Conservation (phyloP, 2,888 invertebrate species). For the Entomobrya proxima region DNA sequence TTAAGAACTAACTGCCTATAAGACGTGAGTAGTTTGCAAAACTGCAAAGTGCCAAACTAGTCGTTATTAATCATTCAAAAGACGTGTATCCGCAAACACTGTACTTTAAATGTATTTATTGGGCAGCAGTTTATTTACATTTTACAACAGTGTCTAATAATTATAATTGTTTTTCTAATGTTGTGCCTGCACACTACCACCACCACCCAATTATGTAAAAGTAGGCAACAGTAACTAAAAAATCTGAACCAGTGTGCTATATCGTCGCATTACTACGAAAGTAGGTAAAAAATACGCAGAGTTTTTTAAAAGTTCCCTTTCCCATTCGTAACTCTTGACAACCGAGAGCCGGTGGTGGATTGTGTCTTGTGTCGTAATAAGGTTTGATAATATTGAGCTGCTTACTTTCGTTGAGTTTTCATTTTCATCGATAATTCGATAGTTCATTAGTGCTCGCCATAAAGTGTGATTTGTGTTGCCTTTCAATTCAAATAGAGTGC, state of each 20-base stretch:
- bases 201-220: not conserved
- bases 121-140: conserved; percentile 1
- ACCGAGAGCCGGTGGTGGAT: no score
- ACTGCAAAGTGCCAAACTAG: not conserved
- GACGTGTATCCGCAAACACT: not conserved
- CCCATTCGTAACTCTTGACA: no score
- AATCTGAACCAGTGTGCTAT: not conserved
- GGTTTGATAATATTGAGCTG: not conserved
- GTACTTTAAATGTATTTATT: not conserved
- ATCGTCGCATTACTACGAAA: not conserved
- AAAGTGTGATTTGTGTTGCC: conserved; percentile 25
- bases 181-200: not conserved
- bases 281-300: not conserved
- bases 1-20: not conserved
- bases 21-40: not conserved
- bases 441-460: conserved; percentile 41
- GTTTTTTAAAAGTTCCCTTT: not conserved
- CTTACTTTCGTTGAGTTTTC: conserved; percentile 4
- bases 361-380: conserved; percentile 4
- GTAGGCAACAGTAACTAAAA: not conserved
- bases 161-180: not conserved
- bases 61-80: not conserved
- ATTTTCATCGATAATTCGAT: conserved; percentile 8
- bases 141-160: no score
- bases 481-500: no score